Evolutionary conservation across 2,888 invertebrate species (phyloP), one percentile per base, ranked within the genome.

Genomic region (Vandiemenella viatica): DNA sequence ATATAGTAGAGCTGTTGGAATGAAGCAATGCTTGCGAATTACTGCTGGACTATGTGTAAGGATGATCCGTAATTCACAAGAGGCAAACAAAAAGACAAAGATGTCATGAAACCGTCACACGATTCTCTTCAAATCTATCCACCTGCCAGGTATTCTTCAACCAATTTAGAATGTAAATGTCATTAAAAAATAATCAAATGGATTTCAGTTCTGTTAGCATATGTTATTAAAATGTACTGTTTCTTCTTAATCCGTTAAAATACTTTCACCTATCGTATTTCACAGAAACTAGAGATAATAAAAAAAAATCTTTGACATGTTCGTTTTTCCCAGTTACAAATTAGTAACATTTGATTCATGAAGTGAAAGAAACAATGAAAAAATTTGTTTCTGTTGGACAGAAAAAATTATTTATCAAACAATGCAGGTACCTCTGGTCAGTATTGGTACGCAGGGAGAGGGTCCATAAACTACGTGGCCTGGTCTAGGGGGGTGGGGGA

Each of bases 11-110:
- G 26, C 42, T 20, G 18, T 47, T 47, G 42, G 40, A 42, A 42
- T 41, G 41, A 47, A 47, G 23, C 47, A 41, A 47, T 47, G 42
- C 1, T 41, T 18, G 47, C 18, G n/a, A 41, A 47, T 26, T 41
- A 47, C 47, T 40, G 47, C 47, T 47, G 47, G 47, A 26, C 17
- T 23, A 7, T 23, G 3, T 40, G 19, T 4, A 23, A 23, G 13
- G 26, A 26, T 26, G 26, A 26, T 26, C 26, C 26, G 26, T 6
- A 26, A 26, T 6, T 26, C 26, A 26, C 26, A 26, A 26, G 26
- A 26, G 26, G 26, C 26, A 26, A 26, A 13, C 26, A 6, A 26
- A 26, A 8, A 8, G 26, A 26, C 26, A 26, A 26, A 8, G 6
- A 26, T 26, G 7, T n/a, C n/a, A n/a, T n/a, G n/a, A n/a, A n/a